These are phyloP conservation scores for Heterotilapia buettikoferi DNA, from an alignment of 2,113 vertebrate species.

Conservation along the genomic window DNA sequence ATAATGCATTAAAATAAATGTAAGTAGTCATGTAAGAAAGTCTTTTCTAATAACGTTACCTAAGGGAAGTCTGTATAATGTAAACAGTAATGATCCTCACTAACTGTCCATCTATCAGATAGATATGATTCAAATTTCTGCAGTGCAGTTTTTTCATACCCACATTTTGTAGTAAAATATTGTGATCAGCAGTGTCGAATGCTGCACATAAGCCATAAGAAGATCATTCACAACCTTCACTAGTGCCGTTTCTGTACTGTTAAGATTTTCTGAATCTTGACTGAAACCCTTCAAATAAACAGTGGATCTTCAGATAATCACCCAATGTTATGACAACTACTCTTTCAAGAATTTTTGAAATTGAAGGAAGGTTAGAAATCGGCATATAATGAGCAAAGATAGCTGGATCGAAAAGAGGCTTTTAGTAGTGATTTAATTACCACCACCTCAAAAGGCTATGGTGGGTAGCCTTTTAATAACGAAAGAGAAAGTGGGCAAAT, in stretches of 20 bases:
- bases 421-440: neutral
- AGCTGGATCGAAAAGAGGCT: neutral
- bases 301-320: neutral
- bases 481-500: neutral
- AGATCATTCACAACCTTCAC: neutral
- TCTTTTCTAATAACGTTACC: neutral
- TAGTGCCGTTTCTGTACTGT: neutral
- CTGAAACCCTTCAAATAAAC: neutral
- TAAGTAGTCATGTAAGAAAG: neutral
- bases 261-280: neutral
- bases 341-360: neutral
- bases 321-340: neutral
- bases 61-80: neutral
- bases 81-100: neutral
- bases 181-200: neutral
- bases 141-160: neutral
- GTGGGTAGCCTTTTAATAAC: neutral
- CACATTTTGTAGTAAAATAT: neutral
- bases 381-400: neutral
- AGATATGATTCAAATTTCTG: neutral
- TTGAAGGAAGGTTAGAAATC: neutral
- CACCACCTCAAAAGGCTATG: neutral
- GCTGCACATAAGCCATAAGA: neutral
- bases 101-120: neutral
- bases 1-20: neutral